phyloP scores from a whole-genome alignment of 2,113 vertebrate species.

The Larimichthys polyactis region DNA sequence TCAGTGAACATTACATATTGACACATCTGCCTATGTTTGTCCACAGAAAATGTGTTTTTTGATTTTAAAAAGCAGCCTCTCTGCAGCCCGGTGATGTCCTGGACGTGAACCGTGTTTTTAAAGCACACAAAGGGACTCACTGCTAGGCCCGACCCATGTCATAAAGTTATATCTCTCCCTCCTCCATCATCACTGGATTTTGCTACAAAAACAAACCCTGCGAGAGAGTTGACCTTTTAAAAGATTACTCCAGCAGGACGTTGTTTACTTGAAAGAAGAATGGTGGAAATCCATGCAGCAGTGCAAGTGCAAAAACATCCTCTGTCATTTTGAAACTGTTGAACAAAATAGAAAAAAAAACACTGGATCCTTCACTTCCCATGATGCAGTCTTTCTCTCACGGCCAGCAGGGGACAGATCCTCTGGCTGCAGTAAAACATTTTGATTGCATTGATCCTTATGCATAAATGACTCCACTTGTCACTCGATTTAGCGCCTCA shows the following conservation, averaged over 20 bases:
- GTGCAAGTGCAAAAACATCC: neutral
- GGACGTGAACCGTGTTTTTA: constrained; percentile 39
- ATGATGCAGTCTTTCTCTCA: neutral
- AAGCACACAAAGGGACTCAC: constrained; percentile 15
- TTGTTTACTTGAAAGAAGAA: neutral
- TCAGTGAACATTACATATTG: neutral
- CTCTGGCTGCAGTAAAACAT: no score
- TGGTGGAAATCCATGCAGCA: neutral
- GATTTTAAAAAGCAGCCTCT: neutral
- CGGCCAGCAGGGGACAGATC: no score
- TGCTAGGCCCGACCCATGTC: constrained; percentile 42
- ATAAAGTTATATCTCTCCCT: constrained; percentile 56
- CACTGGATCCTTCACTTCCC: neutral
- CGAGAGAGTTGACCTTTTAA: constrained; percentile 8
- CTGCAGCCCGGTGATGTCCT: constrained; percentile 28
- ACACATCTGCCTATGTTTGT: constrained; percentile 17
- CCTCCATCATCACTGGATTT: constrained; percentile 40
- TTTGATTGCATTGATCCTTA: no score
- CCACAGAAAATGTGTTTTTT: constrained; percentile 9
- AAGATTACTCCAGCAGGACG: neutral
- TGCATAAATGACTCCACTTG: no score
- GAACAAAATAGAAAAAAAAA: neutral
- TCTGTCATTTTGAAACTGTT: neutral
- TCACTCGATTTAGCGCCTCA: no score
- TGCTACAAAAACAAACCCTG: constrained; percentile 32